These are phyloP conservation scores for Halesus radiatus DNA, from an alignment of 1,140 invertebrate genomes.

Conservation along the genomic window DNA sequence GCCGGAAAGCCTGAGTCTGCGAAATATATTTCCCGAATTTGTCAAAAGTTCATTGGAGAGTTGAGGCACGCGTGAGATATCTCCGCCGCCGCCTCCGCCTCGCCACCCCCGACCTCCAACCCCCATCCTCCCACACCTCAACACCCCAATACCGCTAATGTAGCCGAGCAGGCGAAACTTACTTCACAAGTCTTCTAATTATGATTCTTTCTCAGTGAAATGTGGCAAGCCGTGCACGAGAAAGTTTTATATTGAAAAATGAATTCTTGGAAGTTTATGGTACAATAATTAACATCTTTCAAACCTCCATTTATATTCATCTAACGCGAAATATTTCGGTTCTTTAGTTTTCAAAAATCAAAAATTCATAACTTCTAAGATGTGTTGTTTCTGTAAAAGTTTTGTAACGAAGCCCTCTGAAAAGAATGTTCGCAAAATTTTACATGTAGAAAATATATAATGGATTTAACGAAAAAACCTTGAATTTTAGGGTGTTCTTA, in stretches of 20 bases:
- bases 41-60: conserved; percentile 54
- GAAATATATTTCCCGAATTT: conserved; percentile 55
- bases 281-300: no score
- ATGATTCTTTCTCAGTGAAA: conserved; percentile 4
- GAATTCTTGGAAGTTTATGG: no score
- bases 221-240: neutral
- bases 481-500: neutral
- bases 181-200: conserved; percentile 13
- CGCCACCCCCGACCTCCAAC: no score
- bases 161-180: conserved; percentile 6
- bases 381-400: no score
- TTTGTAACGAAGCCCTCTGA: no score
- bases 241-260: neutral
- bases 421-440: no score
- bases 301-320: no score
- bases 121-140: neutral
- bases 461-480: neutral
- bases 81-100: neutral
- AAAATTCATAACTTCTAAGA: no score
- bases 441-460: neutral
- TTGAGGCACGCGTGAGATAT: conserved; percentile 45
- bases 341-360: no score
- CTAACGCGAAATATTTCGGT: no score
- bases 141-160: conserved; percentile 25
- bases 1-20: conserved; percentile 20